Evolutionary conservation across 2,113 vertebrate genomes (phyloP).

Genomic region (Xiphophorus couchianus): DNA sequence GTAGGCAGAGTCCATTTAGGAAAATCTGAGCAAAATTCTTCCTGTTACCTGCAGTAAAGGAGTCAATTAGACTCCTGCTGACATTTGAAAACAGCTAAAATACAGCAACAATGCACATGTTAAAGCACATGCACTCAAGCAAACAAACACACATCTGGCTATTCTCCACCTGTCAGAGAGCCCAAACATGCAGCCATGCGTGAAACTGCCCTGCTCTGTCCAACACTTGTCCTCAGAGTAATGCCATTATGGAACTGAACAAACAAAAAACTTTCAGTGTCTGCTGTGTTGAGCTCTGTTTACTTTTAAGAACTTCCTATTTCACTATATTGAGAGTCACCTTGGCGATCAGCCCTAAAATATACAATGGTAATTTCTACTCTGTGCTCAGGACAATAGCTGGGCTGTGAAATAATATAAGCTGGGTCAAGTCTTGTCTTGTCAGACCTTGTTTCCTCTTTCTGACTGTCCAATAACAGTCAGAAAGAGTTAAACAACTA

Average conservation of each 20-base stretch:
- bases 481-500: neutral
- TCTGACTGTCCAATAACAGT: conserved; percentile 37
- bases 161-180: conserved; percentile 54
- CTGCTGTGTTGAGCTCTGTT: conserved; percentile 16
- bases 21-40: neutral
- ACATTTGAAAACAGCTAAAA: conserved; percentile 35
- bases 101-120: conserved; percentile 23
- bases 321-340: conserved; percentile 26
- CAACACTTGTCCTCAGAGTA: conserved; percentile 45
- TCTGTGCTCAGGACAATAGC: conserved; percentile 63
- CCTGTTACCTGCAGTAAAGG: neutral
- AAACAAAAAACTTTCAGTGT: neutral
- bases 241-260: conserved; percentile 41
- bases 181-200: conserved; percentile 46
- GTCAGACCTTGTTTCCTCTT: conserved; percentile 74
- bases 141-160: conserved; percentile 44
- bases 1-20: neutral
- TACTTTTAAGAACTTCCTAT: neutral
- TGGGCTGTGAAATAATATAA: conserved; percentile 46
- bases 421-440: conserved; percentile 74
- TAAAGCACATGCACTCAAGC: conserved; percentile 2
- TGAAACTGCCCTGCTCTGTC: conserved; percentile 36
- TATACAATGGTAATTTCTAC: conserved; percentile 50
- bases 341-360: conserved; percentile 5
- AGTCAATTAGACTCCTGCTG: conserved; percentile 23